Evolutionary conservation across 2,113 vertebrate species (phyloP).

Genomic region (Pelusios castaneus): DNA sequence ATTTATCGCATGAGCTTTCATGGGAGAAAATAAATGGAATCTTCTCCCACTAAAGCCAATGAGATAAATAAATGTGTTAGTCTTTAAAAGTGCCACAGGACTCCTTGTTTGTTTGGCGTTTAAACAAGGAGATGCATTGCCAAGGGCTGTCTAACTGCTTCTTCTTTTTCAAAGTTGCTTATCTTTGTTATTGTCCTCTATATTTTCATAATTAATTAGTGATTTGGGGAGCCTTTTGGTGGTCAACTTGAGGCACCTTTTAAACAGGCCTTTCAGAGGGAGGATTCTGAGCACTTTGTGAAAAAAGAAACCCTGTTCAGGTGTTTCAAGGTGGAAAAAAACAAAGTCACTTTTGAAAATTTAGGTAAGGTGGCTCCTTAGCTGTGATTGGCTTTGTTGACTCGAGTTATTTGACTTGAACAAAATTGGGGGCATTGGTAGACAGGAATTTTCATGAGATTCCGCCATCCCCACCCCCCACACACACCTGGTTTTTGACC

Average conservation of each 20-base stretch:
- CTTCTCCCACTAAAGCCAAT: too few relatives aligned
- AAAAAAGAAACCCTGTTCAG: neutral
- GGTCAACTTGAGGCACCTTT: neutral
- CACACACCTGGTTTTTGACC: neutral
- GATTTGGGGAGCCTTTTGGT: neutral
- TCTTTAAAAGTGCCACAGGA: too few relatives aligned
- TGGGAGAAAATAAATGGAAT: too few relatives aligned
- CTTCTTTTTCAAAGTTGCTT: neutral
- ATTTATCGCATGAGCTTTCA: too few relatives aligned
- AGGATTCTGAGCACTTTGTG: neutral
- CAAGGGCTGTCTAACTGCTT: neutral
- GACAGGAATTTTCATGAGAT: neutral
- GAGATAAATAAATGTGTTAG: too few relatives aligned
- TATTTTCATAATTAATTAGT: neutral
- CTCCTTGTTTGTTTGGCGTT: too few relatives aligned
- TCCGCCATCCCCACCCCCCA: too few relatives aligned
- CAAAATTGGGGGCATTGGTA: neutral
- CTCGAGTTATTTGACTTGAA: neutral
- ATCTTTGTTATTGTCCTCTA: neutral
- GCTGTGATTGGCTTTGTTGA: neutral
- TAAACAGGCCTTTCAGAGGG: neutral
- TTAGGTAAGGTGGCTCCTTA: neutral
- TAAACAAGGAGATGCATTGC: neutral
- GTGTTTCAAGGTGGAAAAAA: neutral
- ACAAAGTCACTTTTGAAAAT: neutral